These are phyloP conservation scores for Protophormia terraenovae DNA, from an alignment of 2,888 invertebrate species.

Conservation along the genomic window DNA sequence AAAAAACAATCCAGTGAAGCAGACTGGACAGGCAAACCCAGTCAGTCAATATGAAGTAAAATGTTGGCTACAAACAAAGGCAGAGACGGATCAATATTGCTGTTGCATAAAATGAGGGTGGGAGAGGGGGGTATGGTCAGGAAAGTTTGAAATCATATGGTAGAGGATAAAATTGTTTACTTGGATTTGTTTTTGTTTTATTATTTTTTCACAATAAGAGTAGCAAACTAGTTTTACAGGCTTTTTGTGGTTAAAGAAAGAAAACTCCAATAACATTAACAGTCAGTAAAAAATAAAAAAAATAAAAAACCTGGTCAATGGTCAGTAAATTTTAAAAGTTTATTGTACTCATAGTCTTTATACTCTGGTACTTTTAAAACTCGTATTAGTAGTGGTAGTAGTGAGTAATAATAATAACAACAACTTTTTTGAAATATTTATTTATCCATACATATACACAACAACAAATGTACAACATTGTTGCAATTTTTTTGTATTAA, in stretches of 20 bases:
- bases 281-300: not conserved
- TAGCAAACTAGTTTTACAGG: constrained; percentile 43
- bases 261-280: not conserved
- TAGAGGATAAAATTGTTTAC: not conserved
- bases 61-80: not conserved
- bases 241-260: constrained; percentile 6
- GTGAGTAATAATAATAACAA: not conserved
- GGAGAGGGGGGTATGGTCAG: not conserved
- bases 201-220: not conserved
- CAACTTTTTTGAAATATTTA: not conserved
- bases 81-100: not conserved
- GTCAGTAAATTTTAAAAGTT: constrained; percentile 61
- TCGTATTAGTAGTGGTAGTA: not conserved
- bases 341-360: constrained; percentile 24
- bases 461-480: constrained; percentile 27
- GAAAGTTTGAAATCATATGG: not conserved
- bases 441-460: no score
- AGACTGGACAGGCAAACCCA: constrained; percentile 7
- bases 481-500: constrained; percentile 37
- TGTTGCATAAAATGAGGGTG: constrained; percentile 19
- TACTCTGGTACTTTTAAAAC: not conserved
- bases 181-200: not conserved
- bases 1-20: not conserved
- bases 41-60: no score
- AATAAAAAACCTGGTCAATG: constrained; percentile 50